Evolutionary conservation across 2,888 invertebrate genomes (phyloP), one percentile per base, ranked within the genome.

Genomic region (Callyntrura guangdongensis): DNA sequence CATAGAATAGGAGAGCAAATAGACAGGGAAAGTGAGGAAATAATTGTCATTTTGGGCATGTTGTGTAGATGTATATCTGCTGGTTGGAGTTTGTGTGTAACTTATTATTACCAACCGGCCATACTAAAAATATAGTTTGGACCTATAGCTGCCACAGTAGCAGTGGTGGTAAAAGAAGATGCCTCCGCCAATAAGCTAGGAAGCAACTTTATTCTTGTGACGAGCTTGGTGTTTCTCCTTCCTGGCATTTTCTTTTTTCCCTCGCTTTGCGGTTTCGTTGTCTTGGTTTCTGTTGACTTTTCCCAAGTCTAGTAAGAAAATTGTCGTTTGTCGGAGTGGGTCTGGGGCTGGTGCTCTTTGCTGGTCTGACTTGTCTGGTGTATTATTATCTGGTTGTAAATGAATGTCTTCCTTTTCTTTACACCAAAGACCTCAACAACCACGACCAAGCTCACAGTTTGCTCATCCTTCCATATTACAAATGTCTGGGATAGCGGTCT

Each of bases 11-110:
- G 1, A 9, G 6, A 27, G 12, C 2, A 17, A 0, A 25, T 1
- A 36, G 14, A 22, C 3, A 79, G 56, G 2, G 14, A 56, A n/a
- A 59, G 79, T 17, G 53, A 77, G 53, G 25, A 59, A 59, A 81
- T 81, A 81, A 81, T 81, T 81, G 79, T 81, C 79, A 81, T 81
- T 81, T 59, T 59, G 56, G 56, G 59, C 25, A 81, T 81, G 77
- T 77, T 77, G 36, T 77, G 36, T 27, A 49, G 77, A 77, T 77
- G 77, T 56, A 14, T 77, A 77, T 77, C 49, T 49, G 25, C 20
- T 11, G 49, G 53, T 77, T 49, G 6, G 9, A 9, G 72, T 25
- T 47, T 72, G 20, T 72, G 17, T 72, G 72, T 72, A 11, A 36
- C 36, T 36, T 36, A 36, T 36, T 36, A 36, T 36, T 36, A 36